These are phyloP conservation scores for Accipiter cooperii DNA, from an alignment of 2,113 vertebrate genomes.

Conservation along the genomic window DNA sequence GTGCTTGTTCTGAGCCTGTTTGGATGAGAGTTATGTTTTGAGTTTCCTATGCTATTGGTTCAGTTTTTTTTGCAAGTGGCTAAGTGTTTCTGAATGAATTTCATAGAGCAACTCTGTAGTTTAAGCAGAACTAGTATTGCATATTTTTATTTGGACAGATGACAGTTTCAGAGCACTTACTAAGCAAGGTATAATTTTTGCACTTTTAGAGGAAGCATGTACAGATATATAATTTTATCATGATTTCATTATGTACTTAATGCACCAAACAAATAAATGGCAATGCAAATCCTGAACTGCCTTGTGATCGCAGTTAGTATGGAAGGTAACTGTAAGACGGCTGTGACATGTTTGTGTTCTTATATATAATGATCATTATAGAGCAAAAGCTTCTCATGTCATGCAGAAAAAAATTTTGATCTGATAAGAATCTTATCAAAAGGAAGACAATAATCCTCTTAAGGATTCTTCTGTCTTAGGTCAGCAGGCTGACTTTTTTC, in stretches of 20 bases:
- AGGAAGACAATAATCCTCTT: constrained; percentile 17
- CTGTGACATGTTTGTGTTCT: not conserved
- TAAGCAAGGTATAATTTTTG: not conserved
- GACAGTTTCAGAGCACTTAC: constrained; percentile 7
- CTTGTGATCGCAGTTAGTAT: not conserved
- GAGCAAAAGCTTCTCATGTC: not conserved
- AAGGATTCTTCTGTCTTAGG: not conserved
- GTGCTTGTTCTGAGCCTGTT: not conserved
- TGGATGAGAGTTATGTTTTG: not conserved
- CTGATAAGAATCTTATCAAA: constrained; percentile 30
- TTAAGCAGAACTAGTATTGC: not conserved
- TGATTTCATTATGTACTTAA: not conserved
- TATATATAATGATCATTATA: not conserved
- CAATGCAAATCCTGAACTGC: not conserved
- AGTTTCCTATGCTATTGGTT: not conserved
- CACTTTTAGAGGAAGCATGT: not conserved
- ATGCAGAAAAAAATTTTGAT: not conserved
- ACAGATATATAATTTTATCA: not conserved
- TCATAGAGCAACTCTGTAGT: not conserved
- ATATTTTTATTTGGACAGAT: not conserved
- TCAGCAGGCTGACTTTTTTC: not conserved
- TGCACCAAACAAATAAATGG: not conserved
- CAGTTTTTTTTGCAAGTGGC: not conserved
- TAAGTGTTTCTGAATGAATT: not conserved
- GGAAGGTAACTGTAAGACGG: not conserved